Evolutionary conservation across 2,113 vertebrate genomes (phyloP).

Genomic region (Melanocharis versteri): DNA sequence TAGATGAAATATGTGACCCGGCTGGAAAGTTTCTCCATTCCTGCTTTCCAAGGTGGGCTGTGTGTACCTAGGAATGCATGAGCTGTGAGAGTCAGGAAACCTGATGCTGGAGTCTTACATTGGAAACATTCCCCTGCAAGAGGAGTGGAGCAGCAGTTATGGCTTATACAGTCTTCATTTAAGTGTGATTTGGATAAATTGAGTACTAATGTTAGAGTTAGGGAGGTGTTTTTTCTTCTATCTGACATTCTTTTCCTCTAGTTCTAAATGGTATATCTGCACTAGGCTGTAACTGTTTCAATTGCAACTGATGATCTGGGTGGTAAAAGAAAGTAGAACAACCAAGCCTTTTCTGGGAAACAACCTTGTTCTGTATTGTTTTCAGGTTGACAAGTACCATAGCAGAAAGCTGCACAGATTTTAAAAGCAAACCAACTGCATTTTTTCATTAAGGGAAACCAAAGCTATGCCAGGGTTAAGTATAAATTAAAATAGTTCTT

Average conservation of each 20-base stretch:
- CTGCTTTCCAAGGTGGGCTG: background rate
- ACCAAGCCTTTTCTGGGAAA: background rate
- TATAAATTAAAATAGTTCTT: background rate
- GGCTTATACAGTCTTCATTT: background rate
- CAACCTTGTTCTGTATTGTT: background rate
- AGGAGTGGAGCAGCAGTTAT: background rate
- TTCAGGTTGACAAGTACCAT: background rate
- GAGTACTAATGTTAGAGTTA: background rate
- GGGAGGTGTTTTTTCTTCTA: background rate
- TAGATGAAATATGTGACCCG: background rate
- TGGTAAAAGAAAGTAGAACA: background rate
- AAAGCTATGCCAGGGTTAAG: background rate
- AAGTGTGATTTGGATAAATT: background rate
- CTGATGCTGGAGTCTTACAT: background rate
- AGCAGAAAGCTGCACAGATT: background rate
- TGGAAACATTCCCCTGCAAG: background rate
- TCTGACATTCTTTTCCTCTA: background rate
- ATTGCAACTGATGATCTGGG: background rate
- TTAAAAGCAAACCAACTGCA: background rate
- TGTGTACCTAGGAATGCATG: background rate
- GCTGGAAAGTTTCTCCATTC: background rate
- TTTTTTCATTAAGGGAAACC: background rate
- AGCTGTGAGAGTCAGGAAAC: background rate
- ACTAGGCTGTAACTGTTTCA: background rate
- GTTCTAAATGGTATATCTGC: background rate